Percentiles rank a stretch among this genome's conserved stretches.
phyloP scores from a whole-genome alignment of 2,888 invertebrate species.

The Athripsodes cinereus region DNA sequence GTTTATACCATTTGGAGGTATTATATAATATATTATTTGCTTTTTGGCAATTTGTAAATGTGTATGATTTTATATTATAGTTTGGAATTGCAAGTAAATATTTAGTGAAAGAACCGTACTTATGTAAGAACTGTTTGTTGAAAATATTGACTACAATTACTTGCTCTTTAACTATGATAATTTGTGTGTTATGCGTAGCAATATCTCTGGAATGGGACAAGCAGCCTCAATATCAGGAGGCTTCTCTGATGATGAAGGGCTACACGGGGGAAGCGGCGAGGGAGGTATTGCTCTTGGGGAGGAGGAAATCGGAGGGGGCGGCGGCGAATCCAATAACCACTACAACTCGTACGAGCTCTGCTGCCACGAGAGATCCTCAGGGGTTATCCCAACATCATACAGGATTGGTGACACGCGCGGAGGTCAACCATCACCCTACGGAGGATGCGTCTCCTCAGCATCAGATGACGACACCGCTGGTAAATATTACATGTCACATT shows the following conservation, averaged over 20 bases:
- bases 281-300: conserved; percentile 40
- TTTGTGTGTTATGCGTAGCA: conserved; percentile 34
- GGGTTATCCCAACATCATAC: conserved; percentile 32
- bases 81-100: too few species aligned
- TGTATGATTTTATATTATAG: too few species aligned
- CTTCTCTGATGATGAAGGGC: conserved; percentile 85
- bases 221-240: conserved; percentile 62
- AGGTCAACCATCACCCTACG: conserved; percentile 54
- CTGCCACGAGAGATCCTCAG: conserved; percentile 43
- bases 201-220: conserved; percentile 55
- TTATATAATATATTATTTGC: too few species aligned
- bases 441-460: conserved; percentile 55
- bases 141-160: too few species aligned
- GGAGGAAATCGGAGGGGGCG: conserved; percentile 33
- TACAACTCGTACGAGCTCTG: conserved; percentile 51
- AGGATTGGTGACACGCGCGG: conserved; percentile 48
- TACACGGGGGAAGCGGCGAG: conserved; percentile 51
- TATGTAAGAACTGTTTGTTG: too few species aligned
- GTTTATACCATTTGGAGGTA: too few species aligned
- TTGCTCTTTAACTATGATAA: neutral
- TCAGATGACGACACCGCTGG: conserved; percentile 54
- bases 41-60: too few species aligned
- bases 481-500: conserved; percentile 29
- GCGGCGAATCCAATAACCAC: too few species aligned
- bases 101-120: too few species aligned